Evolutionary conservation across 2,797 vertebrate genomes (phyloP), one percentile per base, ranked within the genome.

Genomic region (Phalloptychus januarius): DNA sequence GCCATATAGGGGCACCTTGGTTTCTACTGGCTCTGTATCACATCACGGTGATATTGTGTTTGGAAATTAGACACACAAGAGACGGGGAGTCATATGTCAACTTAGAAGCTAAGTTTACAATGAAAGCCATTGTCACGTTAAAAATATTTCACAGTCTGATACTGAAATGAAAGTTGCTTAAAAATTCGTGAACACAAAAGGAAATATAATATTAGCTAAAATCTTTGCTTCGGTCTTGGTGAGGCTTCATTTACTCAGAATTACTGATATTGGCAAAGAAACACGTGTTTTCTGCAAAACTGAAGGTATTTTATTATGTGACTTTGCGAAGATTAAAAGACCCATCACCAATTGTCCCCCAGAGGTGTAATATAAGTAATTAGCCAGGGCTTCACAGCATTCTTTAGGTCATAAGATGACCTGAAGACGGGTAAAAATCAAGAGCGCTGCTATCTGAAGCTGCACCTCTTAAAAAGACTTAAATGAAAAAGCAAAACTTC

Each of bases 1-100:
- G 0, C 96, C 96, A 74, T 95, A 95, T 36, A 97, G 88, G 87
- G 96, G 96, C 71, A 97, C 90, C 93, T 97, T 98, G 83, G 90
- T 89, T 79, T 95, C 94, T 0, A 95, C 20, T 0, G 88, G 75
- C 42, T 91, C 90, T 0, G 88, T 83, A 11, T 79, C 33, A 5
- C 31, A 44, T 78, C 84, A 36, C 76, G 74, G 2, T 75, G 83
- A 70, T 84, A 79, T 28, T 76, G 80, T 93, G 81, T 74, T 31
- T 74, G 56, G 33, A 48, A 54, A 75, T 36, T 48, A 45, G 71
- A 78, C 77, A 80, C 45, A 79, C 16, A 75, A 74, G 50, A 81
- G 15, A 31, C 28, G 28, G 4, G 2, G 44, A 67, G 48, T 79
- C 7, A 65, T 58, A 72, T 50, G 42, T 76, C 33, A n/a, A 5